Evolutionary conservation across 2,888 invertebrate genomes (phyloP).

Genomic region (Hypsopygia costalis): DNA sequence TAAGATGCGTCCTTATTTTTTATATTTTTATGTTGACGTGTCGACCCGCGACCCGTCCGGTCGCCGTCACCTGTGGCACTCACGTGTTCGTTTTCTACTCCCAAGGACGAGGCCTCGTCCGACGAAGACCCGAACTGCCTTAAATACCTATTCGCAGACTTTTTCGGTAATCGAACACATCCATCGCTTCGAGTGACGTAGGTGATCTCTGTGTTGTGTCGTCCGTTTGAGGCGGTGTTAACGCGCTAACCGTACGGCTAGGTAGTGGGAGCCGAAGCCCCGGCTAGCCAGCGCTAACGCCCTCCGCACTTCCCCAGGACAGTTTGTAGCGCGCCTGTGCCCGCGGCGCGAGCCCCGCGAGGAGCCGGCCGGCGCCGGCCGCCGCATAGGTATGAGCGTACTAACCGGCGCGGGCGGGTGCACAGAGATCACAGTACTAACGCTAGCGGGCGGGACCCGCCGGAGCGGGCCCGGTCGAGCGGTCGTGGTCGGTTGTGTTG

Average conservation of each 20-base stretch:
- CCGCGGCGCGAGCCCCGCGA: conserved; percentile 17
- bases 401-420: conserved; percentile 14
- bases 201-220: conserved; percentile 69
- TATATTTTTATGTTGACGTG: neutral
- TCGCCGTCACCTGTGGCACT: too few species aligned
- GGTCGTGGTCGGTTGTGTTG: conserved; percentile 41
- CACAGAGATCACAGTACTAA: conserved; percentile 41
- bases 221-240: conserved; percentile 50
- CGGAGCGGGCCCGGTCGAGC: conserved; percentile 21
- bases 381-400: conserved; percentile 12
- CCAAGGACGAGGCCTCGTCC: conserved; percentile 71
- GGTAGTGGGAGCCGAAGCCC: conserved; percentile 32
- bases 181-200: conserved; percentile 46
- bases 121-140: conserved; percentile 84
- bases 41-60: conserved; percentile 14
- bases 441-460: neutral
- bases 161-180: conserved; percentile 79
- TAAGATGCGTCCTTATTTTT: neutral
- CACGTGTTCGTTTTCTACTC: conserved; percentile 59
- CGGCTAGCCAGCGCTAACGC: conserved; percentile 25
- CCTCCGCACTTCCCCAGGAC: conserved; percentile 57
- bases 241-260: conserved; percentile 35
- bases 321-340: conserved; percentile 50
- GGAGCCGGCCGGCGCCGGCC: conserved; percentile 7
- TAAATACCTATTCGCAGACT: conserved; percentile 85